A percentile compares a stretch with the other conserved stretches of the same genome.
phyloP scores from a whole-genome alignment of 2,797 vertebrate species.

The Smutsia gigantea region DNA sequence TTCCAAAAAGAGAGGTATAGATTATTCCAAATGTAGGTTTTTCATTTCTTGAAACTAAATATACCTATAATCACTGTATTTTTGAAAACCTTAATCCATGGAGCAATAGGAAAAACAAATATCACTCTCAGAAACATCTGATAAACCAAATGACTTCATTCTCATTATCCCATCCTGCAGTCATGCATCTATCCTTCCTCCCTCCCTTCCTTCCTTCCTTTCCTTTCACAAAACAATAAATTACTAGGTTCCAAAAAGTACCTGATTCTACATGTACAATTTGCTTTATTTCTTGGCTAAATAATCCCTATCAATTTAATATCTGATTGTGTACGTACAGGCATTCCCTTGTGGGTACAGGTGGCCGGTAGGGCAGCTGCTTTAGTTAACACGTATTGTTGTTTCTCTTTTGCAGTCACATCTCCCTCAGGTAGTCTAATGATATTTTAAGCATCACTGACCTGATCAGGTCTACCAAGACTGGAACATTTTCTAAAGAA shows the following conservation, averaged over 20 bases:
- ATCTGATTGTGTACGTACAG: not conserved
- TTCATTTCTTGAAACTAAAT: not conserved
- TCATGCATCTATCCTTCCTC: not conserved
- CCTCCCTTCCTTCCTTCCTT: not conserved
- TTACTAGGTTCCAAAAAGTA: not conserved
- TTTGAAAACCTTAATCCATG: not conserved
- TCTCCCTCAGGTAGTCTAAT: not conserved
- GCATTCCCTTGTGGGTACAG: not conserved
- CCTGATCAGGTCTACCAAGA: not conserved
- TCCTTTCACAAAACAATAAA: not conserved
- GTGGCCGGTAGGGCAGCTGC: not conserved
- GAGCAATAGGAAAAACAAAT: not conserved
- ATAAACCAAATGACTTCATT: not conserved
- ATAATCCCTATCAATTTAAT: not conserved
- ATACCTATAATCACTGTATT: not conserved
- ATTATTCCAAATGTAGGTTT: not conserved
- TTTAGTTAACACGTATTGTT: not conserved
- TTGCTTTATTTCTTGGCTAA: not conserved
- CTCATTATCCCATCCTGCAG: too few relatives aligned
- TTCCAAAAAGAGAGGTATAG: not conserved
- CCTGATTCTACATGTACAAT: not conserved
- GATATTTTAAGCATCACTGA: not conserved
- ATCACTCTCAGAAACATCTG: not conserved
- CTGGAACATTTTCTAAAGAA: not conserved
- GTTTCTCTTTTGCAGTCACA: not conserved